Conservation (phyloP, 2,888 invertebrate genomes). For the Macaria notata region DNA sequence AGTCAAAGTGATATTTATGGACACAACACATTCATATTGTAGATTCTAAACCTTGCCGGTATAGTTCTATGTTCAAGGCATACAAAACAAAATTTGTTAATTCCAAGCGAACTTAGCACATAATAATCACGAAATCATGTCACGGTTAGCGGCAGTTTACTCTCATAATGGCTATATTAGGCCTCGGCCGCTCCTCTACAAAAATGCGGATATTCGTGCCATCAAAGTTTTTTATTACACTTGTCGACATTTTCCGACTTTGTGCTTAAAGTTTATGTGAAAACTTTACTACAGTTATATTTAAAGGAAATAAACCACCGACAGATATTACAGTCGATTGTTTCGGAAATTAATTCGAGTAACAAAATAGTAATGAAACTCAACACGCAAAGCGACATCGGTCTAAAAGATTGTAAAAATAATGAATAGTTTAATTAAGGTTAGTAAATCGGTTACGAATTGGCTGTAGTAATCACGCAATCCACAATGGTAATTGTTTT, state of each 20-base stretch:
- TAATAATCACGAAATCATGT: constrained; percentile 17
- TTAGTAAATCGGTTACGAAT: constrained; percentile 10
- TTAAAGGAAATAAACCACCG: constrained; percentile 22
- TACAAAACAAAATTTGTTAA: no score
- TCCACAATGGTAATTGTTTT: not conserved
- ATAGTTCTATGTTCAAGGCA: no score
- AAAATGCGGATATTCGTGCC: constrained; percentile 29
- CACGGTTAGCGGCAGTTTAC: not conserved
- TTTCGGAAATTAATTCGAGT: constrained; percentile 30
- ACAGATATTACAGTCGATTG: constrained; percentile 26
- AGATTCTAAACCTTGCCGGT: no score
- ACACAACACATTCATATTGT: no score
- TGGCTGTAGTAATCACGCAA: constrained; percentile 17
- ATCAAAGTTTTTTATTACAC: constrained; percentile 45
- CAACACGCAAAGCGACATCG: constrained; percentile 41
- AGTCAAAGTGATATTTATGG: no score
- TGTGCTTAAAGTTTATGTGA: constrained; percentile 30
- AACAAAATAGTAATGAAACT: constrained; percentile 33
- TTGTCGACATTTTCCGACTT: constrained; percentile 32
- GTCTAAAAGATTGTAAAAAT: constrained; percentile 20
- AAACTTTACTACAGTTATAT: constrained; percentile 26
- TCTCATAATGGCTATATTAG: constrained; percentile 14
- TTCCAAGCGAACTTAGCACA: no score
- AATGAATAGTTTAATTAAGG: constrained; percentile 19
- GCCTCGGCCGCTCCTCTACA: constrained; percentile 9